Evolutionary conservation across 2,113 vertebrate genomes (phyloP).

Genomic region (Cephalopholis sonnerati): DNA sequence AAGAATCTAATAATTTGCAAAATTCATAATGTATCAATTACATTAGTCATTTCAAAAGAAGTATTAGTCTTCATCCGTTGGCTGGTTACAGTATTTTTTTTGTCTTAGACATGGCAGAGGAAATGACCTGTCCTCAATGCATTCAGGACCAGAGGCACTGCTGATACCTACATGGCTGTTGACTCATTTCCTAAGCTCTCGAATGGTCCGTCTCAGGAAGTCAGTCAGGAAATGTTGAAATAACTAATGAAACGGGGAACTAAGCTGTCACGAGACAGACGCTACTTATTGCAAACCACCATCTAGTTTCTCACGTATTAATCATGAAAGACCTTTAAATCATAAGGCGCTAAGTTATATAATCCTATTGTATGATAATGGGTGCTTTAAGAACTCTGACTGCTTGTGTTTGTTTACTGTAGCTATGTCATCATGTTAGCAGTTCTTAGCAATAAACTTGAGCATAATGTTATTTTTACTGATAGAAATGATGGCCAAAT

Average conservation of each 20-base stretch:
- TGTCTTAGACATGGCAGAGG: neutral
- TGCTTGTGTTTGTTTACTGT: neutral
- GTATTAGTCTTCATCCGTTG: no score
- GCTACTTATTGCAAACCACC: neutral
- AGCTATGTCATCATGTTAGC: neutral
- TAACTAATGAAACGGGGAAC: constrained; percentile 1
- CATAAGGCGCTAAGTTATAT: neutral
- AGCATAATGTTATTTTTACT: no score
- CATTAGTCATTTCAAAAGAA: neutral
- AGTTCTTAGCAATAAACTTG: neutral
- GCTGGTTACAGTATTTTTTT: neutral
- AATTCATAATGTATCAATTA: neutral
- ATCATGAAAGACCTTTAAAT: neutral
- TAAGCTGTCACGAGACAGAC: constrained; percentile 12
- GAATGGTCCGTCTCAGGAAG: constrained; percentile 9
- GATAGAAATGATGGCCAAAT: neutral
- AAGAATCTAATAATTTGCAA: neutral
- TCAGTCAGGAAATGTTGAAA: constrained; percentile 35
- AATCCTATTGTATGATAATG: neutral
- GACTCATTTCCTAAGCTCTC: constrained; percentile 6
- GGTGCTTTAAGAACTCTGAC: neutral
- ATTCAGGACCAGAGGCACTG: neutral
- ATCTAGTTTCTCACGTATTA: neutral
- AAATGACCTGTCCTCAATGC: neutral
- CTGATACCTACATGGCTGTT: neutral